These are phyloP conservation scores for Mimas tiliae DNA, from an alignment of 2,888 invertebrate species.

Conservation along the genomic window DNA sequence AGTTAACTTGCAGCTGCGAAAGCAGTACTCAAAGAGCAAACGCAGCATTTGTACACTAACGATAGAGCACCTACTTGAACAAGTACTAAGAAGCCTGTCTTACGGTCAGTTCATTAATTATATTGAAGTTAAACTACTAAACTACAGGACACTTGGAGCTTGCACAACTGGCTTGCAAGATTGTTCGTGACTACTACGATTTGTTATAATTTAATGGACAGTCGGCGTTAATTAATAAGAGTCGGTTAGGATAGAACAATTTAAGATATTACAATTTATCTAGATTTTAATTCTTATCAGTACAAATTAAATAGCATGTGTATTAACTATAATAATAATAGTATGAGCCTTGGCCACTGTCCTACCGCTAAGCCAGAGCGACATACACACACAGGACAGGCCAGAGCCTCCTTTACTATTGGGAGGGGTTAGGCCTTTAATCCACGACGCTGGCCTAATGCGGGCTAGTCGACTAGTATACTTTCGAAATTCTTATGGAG, in stretches of 20 bases:
- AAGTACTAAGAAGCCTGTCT: conserved; percentile 48
- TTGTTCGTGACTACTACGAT: conserved; percentile 34
- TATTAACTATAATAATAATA: too few species aligned
- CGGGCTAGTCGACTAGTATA: too few species aligned
- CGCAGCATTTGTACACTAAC: conserved; percentile 45
- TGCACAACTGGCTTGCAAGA: conserved; percentile 35
- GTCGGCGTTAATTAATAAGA: background rate
- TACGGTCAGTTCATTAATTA: conserved; percentile 65
- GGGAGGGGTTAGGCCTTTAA: too few species aligned
- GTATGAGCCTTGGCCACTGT: too few species aligned
- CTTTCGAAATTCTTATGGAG: too few species aligned
- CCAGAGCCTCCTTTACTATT: too few species aligned
- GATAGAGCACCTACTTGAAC: conserved; percentile 46
- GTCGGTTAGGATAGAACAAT: background rate
- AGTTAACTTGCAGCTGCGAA: background rate
- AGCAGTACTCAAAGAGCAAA: conserved; percentile 28
- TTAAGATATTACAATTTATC: background rate
- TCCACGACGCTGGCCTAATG: too few species aligned
- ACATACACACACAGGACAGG: too few species aligned
- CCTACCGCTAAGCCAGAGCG: too few species aligned
- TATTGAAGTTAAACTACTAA: conserved; percentile 54
- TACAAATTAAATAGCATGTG: too few species aligned
- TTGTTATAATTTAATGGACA: conserved; percentile 28
- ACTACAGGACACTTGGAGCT: conserved; percentile 40
- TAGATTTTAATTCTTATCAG: too few species aligned